Evolutionary conservation across 2,797 vertebrate species (phyloP), one percentile per base, ranked within the genome.

Genomic region (Salarias fasciatus): DNA sequence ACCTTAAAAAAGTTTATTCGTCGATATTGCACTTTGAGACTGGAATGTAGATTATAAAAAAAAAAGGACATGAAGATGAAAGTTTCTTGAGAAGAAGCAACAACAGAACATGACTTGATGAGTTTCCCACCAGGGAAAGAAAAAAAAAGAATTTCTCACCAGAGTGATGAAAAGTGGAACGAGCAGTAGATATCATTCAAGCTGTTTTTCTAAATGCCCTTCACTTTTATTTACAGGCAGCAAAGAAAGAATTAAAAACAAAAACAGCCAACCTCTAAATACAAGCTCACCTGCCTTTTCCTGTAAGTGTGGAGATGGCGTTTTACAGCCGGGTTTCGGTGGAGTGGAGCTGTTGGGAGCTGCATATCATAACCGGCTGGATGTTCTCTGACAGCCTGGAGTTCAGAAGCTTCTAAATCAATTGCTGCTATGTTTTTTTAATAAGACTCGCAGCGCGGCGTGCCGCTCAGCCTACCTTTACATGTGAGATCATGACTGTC

Each of bases 1-100:
- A 74, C 75, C 76, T 83, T n/a, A 75, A 79, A 72, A 85, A 82
- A 49, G 44, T 92, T 92, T 90, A 91, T 92, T 90, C 53, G 6
- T 58, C 68, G 58, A 80, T 84, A 88, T 89, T 86, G 87, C 87
- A 89, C 88, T 85, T 85, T 58, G 62, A 72, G 65, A 77, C 56
- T 53, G 72, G 15, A 57, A 82, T 66, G 75, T 53, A 53, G 65
- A 58, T 58, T 18, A 24, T 35, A 47, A 55, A 82, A 73, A 24
- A 35, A 47, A 55, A 82, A 73, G 72, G 37, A 56, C 48, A 54
- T 68, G 48, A 18, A 33, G 60, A 63, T 75, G 51, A 76, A 77
- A 64, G 63, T 40, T 50, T 61, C 24, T n/a, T 5, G 48, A 54
- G 67, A 45, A 41, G 29, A 41, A 9, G 44, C 3, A n/a, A n/a